Percentiles rank a stretch among this genome's conserved stretches.
Evolutionary conservation across 2,113 vertebrate genomes (phyloP).

Genomic region (Eolophus roseicapilla): DNA sequence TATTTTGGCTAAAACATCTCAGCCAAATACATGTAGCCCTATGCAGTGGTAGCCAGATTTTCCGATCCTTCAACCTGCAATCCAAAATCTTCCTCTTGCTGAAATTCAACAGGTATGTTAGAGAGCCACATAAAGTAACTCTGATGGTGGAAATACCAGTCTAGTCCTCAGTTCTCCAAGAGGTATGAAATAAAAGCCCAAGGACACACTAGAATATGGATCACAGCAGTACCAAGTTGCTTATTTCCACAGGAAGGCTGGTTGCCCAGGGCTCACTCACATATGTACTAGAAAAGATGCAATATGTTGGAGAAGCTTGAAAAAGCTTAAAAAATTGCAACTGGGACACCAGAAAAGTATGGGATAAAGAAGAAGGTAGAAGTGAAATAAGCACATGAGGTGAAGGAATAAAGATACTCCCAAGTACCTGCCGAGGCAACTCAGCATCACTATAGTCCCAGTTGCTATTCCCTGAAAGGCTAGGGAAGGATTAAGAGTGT

Average conservation of each 20-base stretch:
- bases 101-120: background rate
- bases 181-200: background rate
- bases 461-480: rapidly evolving
- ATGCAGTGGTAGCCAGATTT: background rate
- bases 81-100: background rate
- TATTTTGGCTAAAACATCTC: background rate
- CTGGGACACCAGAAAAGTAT: background rate
- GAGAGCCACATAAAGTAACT: background rate
- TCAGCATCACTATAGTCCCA: background rate
- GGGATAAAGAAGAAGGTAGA: background rate
- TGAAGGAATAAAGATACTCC: background rate
- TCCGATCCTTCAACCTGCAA: background rate
- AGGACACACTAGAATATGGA: background rate
- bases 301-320: background rate
- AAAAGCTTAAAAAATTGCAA: background rate
- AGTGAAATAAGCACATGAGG: background rate
- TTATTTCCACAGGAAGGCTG: background rate
- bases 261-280: background rate
- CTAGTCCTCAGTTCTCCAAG: background rate
- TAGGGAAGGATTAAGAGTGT: background rate
- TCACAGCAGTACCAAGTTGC: background rate
- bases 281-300: background rate
- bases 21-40: background rate
- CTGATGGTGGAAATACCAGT: background rate
- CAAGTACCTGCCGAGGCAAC: background rate